These are phyloP conservation scores for Blennius ocellaris DNA, from an alignment of 2,113 vertebrate genomes.

Conservation along the genomic window DNA sequence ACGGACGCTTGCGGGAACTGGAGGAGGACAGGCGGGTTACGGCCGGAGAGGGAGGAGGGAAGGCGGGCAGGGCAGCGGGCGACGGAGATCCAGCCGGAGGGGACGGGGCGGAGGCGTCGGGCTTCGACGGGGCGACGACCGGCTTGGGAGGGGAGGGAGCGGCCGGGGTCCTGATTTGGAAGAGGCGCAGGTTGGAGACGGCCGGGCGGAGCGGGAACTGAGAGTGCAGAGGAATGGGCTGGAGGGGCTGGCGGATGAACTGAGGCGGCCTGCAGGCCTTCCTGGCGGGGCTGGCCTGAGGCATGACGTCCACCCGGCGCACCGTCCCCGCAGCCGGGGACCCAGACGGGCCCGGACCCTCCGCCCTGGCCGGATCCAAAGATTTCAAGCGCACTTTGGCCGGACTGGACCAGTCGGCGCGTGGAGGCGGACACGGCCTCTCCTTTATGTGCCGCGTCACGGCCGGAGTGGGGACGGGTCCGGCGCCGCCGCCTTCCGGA, in stretches of 20 bases:
- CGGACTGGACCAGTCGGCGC: conserved; percentile 40
- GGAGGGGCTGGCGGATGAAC: conserved; percentile 57
- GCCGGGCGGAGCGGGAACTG: conserved; percentile 46
- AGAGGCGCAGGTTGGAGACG: conserved; percentile 43
- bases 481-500: neutral
- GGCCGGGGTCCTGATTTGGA: conserved; percentile 30
- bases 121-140: conserved; percentile 39
- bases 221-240: conserved; percentile 56
- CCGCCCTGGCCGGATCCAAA: conserved; percentile 7
- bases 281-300: conserved; percentile 70
- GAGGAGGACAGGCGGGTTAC: conserved; percentile 76
- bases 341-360: conserved; percentile 41
- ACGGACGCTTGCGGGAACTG: conserved; percentile 81
- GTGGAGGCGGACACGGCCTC: conserved; percentile 24
- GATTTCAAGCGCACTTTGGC: conserved; percentile 65
- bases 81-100: conserved; percentile 2
- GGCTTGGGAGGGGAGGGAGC: conserved; percentile 60
- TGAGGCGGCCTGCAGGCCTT: conserved; percentile 54
- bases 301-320: conserved; percentile 92
- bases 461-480: neutral
- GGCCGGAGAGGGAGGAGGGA: conserved; percentile 72
- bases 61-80: neutral
- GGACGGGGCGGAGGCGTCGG: conserved; percentile 19
- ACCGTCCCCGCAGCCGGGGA: conserved; percentile 74
- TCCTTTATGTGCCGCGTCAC: conserved; percentile 27